Evolutionary conservation across 2,888 invertebrate species (phyloP).

Genomic region (Dysmachus trigonus): DNA sequence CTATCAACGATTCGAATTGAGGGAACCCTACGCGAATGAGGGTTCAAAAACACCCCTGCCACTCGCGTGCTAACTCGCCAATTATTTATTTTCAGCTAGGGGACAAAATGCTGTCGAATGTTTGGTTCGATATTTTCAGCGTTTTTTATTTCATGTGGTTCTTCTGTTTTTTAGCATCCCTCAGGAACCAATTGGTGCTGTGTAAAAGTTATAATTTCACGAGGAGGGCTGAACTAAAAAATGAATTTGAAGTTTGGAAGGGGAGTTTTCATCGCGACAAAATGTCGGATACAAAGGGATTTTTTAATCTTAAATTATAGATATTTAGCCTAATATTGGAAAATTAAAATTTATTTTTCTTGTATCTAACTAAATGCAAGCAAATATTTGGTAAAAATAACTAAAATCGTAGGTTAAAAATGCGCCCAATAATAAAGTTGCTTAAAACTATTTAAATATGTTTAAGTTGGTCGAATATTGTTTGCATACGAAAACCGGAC

Average conservation of each 20-base stretch:
- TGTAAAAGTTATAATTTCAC: neutral
- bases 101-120: neutral
- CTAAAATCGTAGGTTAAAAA: too few species aligned
- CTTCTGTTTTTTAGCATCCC: neutral
- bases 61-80: neutral
- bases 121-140: neutral
- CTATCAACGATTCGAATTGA: slow-evolving; percentile 9
- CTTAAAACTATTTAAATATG: too few species aligned
- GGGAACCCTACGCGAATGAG: neutral
- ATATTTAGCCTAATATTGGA: neutral
- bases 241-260: neutral
- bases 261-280: neutral
- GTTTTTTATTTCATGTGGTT: neutral
- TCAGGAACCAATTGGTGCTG: neutral
- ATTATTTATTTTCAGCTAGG: slow-evolving; percentile 10
- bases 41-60: slow-evolving; percentile 18
- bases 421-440: too few species aligned
- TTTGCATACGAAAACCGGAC: too few species aligned
- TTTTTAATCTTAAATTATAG: neutral
- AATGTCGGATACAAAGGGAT: neutral
- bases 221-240: slow-evolving; percentile 21
- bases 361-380: neutral
- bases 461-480: too few species aligned
- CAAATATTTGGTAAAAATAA: too few species aligned
- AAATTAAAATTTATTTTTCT: neutral